These are phyloP conservation scores for Neotragus pygmaeus DNA, from an alignment of 2,113 vertebrate species.

Conservation along the genomic window DNA sequence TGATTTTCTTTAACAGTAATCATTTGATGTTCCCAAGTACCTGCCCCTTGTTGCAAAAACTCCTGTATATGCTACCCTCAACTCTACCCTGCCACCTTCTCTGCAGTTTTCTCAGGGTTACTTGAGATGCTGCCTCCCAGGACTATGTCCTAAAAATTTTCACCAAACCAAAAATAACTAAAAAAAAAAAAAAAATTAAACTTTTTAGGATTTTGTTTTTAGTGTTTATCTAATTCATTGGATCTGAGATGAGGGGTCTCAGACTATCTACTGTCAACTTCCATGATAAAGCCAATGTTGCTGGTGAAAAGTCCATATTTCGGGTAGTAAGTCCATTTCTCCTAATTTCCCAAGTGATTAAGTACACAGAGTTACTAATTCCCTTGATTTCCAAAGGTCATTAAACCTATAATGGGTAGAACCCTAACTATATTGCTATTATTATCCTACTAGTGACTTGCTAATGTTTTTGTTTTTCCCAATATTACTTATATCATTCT, in stretches of 20 bases:
- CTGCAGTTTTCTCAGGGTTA: background rate
- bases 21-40: background rate
- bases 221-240: background rate
- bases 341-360: background rate
- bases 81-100: background rate
- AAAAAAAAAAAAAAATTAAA: background rate
- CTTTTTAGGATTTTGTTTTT: background rate
- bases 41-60: background rate
- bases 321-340: background rate
- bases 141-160: background rate
- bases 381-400: background rate
- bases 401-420: background rate
- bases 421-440: background rate
- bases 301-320: background rate
- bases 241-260: accelerated
- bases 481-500: background rate
- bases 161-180: background rate
- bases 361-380: background rate
- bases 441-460: background rate
- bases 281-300: background rate
- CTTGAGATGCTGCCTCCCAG: background rate
- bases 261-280: background rate
- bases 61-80: background rate
- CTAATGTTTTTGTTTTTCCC: background rate
- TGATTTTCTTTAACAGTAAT: background rate